These are phyloP conservation scores for Cetonia aurata DNA, from an alignment of 2,888 invertebrate genomes.

Conservation along the genomic window DNA sequence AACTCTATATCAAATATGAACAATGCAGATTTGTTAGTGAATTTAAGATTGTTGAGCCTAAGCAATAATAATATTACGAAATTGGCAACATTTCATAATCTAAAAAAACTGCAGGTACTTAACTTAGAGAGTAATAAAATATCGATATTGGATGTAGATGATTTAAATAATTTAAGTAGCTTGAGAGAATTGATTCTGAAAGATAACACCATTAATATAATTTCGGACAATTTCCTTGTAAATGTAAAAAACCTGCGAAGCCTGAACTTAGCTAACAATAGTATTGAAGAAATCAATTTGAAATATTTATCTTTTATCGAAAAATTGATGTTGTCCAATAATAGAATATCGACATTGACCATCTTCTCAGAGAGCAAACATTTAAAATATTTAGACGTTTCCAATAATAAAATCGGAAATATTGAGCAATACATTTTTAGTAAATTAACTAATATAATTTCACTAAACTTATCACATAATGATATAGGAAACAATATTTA, in stretches of 20 bases:
- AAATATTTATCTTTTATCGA: constrained; percentile 40
- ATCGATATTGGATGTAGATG: constrained; percentile 18
- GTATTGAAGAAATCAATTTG: constrained; percentile 39
- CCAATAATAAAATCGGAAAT: constrained; percentile 49
- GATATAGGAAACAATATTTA: constrained; percentile 40
- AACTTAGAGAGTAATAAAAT: constrained; percentile 48
- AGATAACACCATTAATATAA: constrained; percentile 42
- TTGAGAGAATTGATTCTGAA: constrained; percentile 46
- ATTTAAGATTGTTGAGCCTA: constrained; percentile 41
- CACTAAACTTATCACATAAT: constrained; percentile 57
- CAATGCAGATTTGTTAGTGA: background rate
- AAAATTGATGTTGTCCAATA: constrained; percentile 45
- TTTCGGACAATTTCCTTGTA: constrained; percentile 32
- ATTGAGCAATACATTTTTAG: constrained; percentile 32
- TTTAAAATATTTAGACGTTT: constrained; percentile 56
- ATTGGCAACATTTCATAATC: constrained; percentile 31
- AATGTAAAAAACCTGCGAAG: constrained; percentile 19
- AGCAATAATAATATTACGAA: constrained; percentile 47
- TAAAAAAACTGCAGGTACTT: constrained; percentile 37
- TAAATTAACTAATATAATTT: constrained; percentile 15
- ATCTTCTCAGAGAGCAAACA: constrained; percentile 50
- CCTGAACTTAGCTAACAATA: constrained; percentile 46
- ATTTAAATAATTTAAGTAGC: constrained; percentile 41
- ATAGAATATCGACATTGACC: constrained; percentile 27
- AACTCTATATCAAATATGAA: constrained; percentile 42